phyloP scores from a whole-genome alignment of 2,888 invertebrate species.

The Helleia helle region DNA sequence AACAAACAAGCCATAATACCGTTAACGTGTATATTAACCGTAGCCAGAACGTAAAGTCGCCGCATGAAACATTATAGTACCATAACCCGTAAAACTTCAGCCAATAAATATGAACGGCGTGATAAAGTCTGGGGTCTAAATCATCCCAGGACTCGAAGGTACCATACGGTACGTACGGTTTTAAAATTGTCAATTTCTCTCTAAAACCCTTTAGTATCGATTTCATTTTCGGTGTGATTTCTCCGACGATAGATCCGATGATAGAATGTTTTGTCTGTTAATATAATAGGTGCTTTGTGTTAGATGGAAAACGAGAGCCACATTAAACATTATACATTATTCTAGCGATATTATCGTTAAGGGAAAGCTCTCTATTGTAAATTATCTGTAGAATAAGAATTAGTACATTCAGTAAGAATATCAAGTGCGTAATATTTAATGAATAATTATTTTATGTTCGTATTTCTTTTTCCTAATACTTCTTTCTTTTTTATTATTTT shows the following conservation, averaged over 20 bases:
- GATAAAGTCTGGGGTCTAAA: slow-evolving; percentile 54
- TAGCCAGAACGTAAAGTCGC: slow-evolving; percentile 44
- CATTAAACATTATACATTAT: slow-evolving; percentile 44
- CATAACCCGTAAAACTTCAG: slow-evolving; percentile 67
- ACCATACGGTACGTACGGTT: slow-evolving; percentile 48
- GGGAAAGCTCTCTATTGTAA: slow-evolving; percentile 31
- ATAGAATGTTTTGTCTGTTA: slow-evolving; percentile 34
- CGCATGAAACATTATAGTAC: slow-evolving; percentile 47
- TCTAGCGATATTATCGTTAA: slow-evolving; percentile 35
- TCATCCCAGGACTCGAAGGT: slow-evolving; percentile 51
- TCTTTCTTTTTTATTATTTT: too few relatives aligned
- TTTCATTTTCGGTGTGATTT: slow-evolving; percentile 33
- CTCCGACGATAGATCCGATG: slow-evolving; percentile 26
- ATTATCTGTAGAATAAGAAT: slow-evolving; percentile 4
- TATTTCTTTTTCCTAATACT: too few relatives aligned
- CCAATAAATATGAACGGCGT: slow-evolving; percentile 64
- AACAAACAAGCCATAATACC: slow-evolving; percentile 61
- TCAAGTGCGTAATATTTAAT: too few relatives aligned
- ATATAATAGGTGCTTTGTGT: slow-evolving; percentile 23
- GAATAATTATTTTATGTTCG: too few relatives aligned
- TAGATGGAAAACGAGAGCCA: slow-evolving; percentile 29
- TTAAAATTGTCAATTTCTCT: slow-evolving; percentile 30
- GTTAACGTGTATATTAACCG: slow-evolving; percentile 43
- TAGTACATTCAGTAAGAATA: too few relatives aligned
- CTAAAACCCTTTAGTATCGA: slow-evolving; percentile 34